phyloP scores from a whole-genome alignment of 1,140 invertebrate species.

The Ips nitidus region DNA sequence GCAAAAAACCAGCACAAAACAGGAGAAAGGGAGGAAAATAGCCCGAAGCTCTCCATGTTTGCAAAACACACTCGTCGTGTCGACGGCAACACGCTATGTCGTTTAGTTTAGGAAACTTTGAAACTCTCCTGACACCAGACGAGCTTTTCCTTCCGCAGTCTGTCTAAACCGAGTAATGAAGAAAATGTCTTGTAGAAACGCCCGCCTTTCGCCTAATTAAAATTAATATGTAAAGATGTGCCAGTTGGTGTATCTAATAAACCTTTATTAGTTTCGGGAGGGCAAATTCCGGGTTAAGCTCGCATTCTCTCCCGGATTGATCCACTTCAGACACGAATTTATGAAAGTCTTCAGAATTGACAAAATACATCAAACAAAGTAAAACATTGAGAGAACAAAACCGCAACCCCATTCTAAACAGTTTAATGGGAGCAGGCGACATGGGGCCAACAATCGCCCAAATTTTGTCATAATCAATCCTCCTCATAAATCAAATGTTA shows the following conservation, averaged over 20 bases:
- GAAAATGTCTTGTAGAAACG: slow-evolving; percentile 25
- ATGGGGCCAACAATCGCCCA: slow-evolving; percentile 3
- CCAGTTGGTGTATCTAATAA: slow-evolving; percentile 21
- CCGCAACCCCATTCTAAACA: too few relatives aligned
- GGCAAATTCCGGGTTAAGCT: background rate
- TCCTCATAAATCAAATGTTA: slow-evolving; percentile 31
- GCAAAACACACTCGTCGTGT: slow-evolving; percentile 33
- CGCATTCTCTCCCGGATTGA: background rate
- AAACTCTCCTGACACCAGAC: slow-evolving; percentile 30
- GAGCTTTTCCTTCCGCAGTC: slow-evolving; percentile 32
- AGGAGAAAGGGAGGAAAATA: slow-evolving; percentile 27
- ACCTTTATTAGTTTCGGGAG: slow-evolving; percentile 10
- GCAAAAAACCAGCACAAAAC: slow-evolving; percentile 18
- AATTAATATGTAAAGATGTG: slow-evolving; percentile 26
- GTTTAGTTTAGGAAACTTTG: slow-evolving; percentile 32
- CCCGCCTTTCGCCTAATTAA: slow-evolving; percentile 20
- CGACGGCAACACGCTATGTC: slow-evolving; percentile 29
- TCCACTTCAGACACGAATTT: background rate
- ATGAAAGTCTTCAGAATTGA: too few relatives aligned
- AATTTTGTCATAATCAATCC: slow-evolving; percentile 21
- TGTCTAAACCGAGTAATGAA: slow-evolving; percentile 29
- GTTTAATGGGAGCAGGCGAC: background rate
- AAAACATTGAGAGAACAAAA: too few relatives aligned
- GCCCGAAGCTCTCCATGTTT: slow-evolving; percentile 30
- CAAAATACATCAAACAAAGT: too few relatives aligned